Percentiles rank a stretch among this genome's conserved stretches.
Conservation (phyloP, 2,797 vertebrate genomes). For the Melanotaenia boesemani region DNA sequence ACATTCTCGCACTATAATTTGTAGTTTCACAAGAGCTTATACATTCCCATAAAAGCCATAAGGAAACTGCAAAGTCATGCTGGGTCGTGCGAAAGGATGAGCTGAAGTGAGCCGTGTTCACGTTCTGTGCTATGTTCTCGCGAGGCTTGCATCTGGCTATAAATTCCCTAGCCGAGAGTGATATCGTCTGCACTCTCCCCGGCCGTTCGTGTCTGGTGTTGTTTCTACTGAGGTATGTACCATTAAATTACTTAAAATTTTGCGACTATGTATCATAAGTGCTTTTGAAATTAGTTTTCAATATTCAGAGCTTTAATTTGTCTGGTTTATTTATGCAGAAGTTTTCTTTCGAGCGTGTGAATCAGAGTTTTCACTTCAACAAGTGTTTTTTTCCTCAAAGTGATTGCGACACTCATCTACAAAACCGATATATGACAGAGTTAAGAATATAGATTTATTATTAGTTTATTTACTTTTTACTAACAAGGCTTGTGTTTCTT, state of each 20-base stretch:
- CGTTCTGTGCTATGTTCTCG: constrained; percentile 53
- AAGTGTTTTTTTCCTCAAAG: constrained; percentile 31
- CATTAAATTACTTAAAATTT: neutral
- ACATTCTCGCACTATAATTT: neutral
- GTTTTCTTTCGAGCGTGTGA: neutral
- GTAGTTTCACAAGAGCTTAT: constrained; percentile 12
- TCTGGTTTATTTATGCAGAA: no score
- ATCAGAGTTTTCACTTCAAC: constrained; percentile 38
- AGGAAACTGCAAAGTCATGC: constrained; percentile 83
- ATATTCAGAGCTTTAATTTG: neutral
- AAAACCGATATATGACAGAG: neutral
- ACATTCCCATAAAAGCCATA: neutral
- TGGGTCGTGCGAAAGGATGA: constrained; percentile 23
- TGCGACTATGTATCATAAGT: rapidly evolving
- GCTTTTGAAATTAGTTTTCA: neutral
- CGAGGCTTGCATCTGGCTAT: constrained; percentile 74
- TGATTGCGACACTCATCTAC: neutral
- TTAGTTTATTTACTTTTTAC: neutral
- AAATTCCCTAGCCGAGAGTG: constrained; percentile 1
- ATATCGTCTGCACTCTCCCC: neutral
- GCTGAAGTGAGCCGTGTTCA: constrained; percentile 16
- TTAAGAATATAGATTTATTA: neutral
- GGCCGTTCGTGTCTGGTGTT: neutral
- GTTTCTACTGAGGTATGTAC: constrained; percentile 45
- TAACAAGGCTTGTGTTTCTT: neutral